Evolutionary conservation across 2,797 vertebrate species (phyloP).

Genomic region (Amblyopsis hoosieri): DNA sequence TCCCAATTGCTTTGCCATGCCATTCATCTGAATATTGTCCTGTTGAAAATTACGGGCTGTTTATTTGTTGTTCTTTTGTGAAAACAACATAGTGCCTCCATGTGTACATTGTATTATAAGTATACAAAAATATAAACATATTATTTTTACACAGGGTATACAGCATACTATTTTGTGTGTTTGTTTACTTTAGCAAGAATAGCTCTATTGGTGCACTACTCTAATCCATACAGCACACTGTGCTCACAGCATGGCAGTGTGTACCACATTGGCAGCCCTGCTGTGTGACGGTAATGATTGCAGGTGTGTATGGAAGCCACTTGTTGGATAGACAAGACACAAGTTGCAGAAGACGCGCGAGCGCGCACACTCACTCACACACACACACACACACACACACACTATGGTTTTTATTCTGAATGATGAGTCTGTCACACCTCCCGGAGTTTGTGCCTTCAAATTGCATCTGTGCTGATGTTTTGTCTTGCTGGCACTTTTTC

Average conservation of each 20-base stretch:
- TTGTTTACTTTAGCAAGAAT: conserved; percentile 39
- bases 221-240: conserved; percentile 53
- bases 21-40: conserved; percentile 8
- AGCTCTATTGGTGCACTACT: conserved; percentile 32
- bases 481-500: not conserved
- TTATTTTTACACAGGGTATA: conserved; percentile 8
- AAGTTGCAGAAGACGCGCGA: conserved; percentile 23
- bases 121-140: not conserved
- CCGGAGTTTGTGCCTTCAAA: conserved; percentile 37
- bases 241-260: conserved; percentile 59
- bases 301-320: conserved; percentile 68
- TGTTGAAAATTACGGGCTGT: not conserved
- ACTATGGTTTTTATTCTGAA: conserved; percentile 50
- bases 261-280: conserved; percentile 57
- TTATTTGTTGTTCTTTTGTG: not conserved
- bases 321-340: conserved; percentile 65
- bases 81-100: conserved; percentile 1
- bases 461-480: conserved; percentile 37
- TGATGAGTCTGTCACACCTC: conserved; percentile 47
- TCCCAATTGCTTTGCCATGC: conserved; percentile 14
- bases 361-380: not conserved
- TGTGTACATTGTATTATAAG: not conserved
- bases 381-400: conserved; percentile 35
- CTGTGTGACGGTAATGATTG: conserved; percentile 68
- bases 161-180: conserved; percentile 24